phyloP scores from a whole-genome alignment of 2,113 vertebrate species.

The Herpetotheres cachinnans region DNA sequence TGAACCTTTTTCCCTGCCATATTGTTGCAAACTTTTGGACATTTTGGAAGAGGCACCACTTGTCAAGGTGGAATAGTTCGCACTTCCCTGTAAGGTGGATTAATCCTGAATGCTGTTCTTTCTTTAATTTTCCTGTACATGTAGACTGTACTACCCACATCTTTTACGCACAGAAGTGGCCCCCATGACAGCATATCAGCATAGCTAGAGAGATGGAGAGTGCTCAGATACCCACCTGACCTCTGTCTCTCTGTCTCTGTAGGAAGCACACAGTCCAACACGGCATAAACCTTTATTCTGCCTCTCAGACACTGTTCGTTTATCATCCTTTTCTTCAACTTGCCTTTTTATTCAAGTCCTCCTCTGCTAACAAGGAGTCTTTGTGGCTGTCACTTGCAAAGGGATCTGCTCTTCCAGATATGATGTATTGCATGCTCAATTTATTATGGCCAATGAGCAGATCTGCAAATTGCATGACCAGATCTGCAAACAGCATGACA shows the following conservation, averaged over 20 bases:
- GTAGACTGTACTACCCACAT: not conserved
- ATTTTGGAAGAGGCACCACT: not conserved
- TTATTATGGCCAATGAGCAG: not conserved
- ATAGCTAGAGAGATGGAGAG: not conserved
- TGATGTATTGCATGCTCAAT: not conserved
- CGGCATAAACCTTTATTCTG: not conserved
- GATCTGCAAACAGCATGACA: not conserved
- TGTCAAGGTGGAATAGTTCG: not conserved
- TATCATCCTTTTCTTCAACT: not conserved
- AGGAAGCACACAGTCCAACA: not conserved
- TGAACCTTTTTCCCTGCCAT: not conserved
- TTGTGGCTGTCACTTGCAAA: not conserved
- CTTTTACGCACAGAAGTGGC: not conserved
- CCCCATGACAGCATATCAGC: not conserved
- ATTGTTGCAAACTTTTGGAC: not conserved
- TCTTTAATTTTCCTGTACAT: not conserved
- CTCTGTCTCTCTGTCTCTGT: not conserved
- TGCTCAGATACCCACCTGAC: not conserved
- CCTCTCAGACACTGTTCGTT: not conserved
- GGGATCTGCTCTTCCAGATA: not conserved
- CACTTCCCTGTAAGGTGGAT: not conserved
- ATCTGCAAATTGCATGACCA: not conserved
- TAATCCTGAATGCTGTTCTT: not conserved
- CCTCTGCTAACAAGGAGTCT: not conserved
- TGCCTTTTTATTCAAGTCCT: not conserved